Conservation (phyloP, 2,888 invertebrate species). For the Conchocele bisecta region DNA sequence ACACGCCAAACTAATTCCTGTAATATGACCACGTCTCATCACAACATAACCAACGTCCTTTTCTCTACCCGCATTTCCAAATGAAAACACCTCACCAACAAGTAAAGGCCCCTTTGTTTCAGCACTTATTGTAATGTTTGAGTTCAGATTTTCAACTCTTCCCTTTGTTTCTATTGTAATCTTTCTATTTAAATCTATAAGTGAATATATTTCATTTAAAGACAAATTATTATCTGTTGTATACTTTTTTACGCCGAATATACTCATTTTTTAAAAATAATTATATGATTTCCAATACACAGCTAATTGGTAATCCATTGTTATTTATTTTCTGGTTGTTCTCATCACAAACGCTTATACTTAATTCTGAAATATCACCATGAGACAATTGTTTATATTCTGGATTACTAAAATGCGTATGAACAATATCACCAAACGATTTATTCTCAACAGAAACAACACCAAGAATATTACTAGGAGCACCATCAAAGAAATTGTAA, state of each 20-base stretch:
- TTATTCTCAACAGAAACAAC: no score
- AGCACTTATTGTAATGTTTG: conserved; percentile 33
- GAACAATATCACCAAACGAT: no score
- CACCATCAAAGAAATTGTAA: no score
- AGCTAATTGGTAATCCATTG: no score
- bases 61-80: conserved; percentile 39
- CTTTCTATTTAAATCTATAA: not conserved
- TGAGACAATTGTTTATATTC: no score
- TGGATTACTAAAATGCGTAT: no score
- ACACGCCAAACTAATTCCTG: conserved; percentile 22
- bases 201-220: conserved; percentile 1
- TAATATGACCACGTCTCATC: conserved; percentile 36
- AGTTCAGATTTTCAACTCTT: conserved; percentile 24
- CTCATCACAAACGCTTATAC: no score
- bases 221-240: conserved; percentile 1
- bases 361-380: no score
- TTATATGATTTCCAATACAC: not conserved
- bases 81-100: conserved; percentile 24
- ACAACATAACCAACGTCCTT: conserved; percentile 32
- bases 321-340: no score
- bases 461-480: no score
- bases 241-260: conserved; percentile 4
- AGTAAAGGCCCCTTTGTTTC: conserved; percentile 25
- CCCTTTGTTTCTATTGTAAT: conserved; percentile 20
- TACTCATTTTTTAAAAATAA: conserved; percentile 3